These are phyloP conservation scores for Ryuthela nishihirai DNA, from an alignment of 2,888 invertebrate genomes.

Conservation along the genomic window DNA sequence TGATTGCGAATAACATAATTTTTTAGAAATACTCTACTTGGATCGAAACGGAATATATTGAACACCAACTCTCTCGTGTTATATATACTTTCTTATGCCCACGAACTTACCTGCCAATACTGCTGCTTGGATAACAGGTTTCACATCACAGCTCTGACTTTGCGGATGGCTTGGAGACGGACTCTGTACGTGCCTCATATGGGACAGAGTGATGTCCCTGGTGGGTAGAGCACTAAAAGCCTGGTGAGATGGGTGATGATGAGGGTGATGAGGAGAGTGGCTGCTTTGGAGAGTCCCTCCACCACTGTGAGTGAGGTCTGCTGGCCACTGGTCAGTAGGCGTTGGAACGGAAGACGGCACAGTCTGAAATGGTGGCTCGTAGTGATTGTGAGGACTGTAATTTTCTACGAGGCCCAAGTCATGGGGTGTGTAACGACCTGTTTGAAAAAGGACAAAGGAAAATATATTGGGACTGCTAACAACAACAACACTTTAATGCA, in stretches of 20 bases:
- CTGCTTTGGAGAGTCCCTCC: conserved; percentile 4
- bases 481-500: too few species aligned
- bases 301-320: conserved; percentile 34
- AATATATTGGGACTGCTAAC: too few species aligned
- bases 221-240: conserved; percentile 26
- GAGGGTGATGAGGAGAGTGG: conserved; percentile 17
- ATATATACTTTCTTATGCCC: too few species aligned
- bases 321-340: conserved; percentile 42
- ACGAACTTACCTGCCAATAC: conserved; percentile 56
- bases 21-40: too few species aligned
- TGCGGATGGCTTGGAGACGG: conserved; percentile 18
- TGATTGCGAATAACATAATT: too few species aligned
- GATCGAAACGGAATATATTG: too few species aligned
- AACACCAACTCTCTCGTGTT: too few species aligned
- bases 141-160: conserved; percentile 51
- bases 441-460: background rate
- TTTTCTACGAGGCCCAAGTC: conserved; percentile 23
- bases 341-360: conserved; percentile 61
- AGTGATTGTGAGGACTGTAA: conserved; percentile 38
- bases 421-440: conserved; percentile 27
- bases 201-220: conserved; percentile 26
- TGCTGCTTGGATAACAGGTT: conserved; percentile 61
- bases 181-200: conserved; percentile 35
- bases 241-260: conserved; percentile 31
- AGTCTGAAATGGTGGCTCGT: conserved; percentile 62